phyloP scores from a whole-genome alignment of 2,797 vertebrate species.

The Spea hammondii region DNA sequence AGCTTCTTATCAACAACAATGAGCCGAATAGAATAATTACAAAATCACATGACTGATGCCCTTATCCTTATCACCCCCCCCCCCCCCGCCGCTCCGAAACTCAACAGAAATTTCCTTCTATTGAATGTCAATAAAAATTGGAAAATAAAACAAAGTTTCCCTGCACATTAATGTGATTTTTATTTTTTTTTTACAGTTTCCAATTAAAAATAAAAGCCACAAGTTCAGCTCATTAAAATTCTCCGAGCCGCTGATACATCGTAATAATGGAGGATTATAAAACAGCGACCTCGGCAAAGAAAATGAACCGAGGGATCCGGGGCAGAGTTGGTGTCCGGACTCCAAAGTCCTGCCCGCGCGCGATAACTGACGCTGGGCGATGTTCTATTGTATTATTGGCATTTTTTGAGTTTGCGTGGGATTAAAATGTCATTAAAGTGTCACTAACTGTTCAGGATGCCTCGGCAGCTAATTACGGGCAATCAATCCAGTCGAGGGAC shows the following conservation, averaged over 20 bases:
- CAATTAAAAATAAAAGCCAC: conserved; percentile 32
- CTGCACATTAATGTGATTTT: conserved; percentile 13
- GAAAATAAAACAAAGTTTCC: conserved; percentile 7
- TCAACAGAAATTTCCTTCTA: neutral
- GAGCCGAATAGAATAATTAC: no score
- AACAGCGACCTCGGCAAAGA: conserved; percentile 37
- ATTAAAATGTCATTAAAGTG: conserved; percentile 29
- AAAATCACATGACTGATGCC: no score
- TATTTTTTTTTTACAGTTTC: conserved; percentile 22
- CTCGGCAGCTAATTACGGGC: neutral
- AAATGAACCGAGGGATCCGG: conserved; percentile 16
- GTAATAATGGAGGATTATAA: conserved; percentile 37
- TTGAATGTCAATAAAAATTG: neutral
- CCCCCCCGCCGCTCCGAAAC: no score
- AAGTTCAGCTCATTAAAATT: conserved; percentile 24
- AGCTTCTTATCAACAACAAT: no score
- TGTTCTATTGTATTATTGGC: conserved; percentile 20
- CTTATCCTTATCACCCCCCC: no score
- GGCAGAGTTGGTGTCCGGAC: neutral
- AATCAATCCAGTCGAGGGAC: neutral
- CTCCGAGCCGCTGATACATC: conserved; percentile 20
- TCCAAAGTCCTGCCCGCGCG: neutral
- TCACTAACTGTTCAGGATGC: conserved; percentile 2
- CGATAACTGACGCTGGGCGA: neutral
- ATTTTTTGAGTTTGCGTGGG: conserved; percentile 3